Conservation (phyloP, 2,113 vertebrate species). For the Pantherophis guttatus region DNA sequence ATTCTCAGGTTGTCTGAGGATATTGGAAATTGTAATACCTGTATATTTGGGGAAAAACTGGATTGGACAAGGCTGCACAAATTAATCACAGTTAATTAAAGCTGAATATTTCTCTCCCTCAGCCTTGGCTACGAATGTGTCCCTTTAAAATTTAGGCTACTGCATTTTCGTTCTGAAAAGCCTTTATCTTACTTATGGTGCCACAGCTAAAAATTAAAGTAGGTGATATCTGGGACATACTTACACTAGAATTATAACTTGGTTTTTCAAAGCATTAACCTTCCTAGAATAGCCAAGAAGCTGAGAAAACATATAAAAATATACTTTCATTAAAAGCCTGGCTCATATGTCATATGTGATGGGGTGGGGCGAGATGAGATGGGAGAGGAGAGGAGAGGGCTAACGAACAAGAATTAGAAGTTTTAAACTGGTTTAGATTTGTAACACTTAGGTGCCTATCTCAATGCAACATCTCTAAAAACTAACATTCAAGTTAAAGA, state of each 20-base stretch:
- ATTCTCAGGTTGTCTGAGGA: not conserved
- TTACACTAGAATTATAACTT: not conserved
- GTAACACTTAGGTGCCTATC: not conserved
- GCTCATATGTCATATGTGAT: not conserved
- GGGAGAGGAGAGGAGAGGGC: not conserved
- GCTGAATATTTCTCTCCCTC: not conserved
- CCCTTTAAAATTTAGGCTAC: not conserved
- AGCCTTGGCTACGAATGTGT: not conserved
- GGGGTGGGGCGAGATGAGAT: not conserved
- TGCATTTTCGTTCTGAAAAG: not conserved
- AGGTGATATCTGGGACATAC: not conserved
- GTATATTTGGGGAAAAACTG: not conserved
- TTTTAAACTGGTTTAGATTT: not conserved
- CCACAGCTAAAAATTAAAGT: not conserved
- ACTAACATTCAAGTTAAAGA: not conserved
- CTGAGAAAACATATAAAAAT: not conserved
- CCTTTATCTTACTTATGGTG: not conserved
- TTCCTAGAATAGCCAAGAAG: not conserved
- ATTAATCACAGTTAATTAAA: not conserved
- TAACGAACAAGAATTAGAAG: not conserved
- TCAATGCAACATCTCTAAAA: not conserved
- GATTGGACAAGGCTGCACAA: not conserved
- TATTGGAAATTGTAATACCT: not conserved
- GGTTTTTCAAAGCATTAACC: not conserved
- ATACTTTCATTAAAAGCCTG: not conserved